A percentile compares a stretch with the other conserved stretches of the same genome.
These are phyloP conservation scores for Epinotia demarniana DNA, from an alignment of 2,888 invertebrate species.

Conservation along the genomic window DNA sequence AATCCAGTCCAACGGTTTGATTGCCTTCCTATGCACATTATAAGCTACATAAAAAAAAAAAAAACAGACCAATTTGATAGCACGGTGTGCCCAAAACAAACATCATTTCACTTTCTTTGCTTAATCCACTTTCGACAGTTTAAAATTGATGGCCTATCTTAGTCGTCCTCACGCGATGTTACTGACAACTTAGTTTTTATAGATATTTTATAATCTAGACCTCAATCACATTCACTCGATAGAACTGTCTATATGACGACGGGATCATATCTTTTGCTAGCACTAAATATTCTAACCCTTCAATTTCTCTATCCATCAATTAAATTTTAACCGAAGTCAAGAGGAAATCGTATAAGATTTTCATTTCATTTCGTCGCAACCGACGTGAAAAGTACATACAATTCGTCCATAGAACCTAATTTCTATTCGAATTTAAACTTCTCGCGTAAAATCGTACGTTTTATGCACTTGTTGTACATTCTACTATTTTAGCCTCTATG, in stretches of 20 bases:
- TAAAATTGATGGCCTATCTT: conserved; percentile 41
- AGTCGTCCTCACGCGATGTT: conserved; percentile 40
- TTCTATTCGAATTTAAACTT: too few species aligned
- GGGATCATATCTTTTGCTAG: neutral
- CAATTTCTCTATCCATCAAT: too few species aligned
- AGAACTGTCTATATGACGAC: neutral
- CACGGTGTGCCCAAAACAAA: conserved; percentile 60
- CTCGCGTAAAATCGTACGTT: too few species aligned
- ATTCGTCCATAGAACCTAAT: too few species aligned
- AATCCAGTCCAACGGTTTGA: conserved; percentile 58
- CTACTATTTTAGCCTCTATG: too few species aligned
- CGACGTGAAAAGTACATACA: too few species aligned
- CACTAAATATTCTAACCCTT: neutral
- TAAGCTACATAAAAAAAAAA: conserved; percentile 50
- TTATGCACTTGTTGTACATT: too few species aligned
- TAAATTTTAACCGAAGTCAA: too few species aligned
- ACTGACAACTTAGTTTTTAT: conserved; percentile 27
- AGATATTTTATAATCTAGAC: neutral
- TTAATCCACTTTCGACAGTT: conserved; percentile 49
- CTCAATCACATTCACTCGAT: neutral
- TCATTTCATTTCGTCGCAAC: too few species aligned
- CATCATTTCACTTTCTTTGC: conserved; percentile 53
- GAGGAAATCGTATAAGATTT: too few species aligned
- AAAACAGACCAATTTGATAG: conserved; percentile 52
- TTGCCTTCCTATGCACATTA: conserved; percentile 49